A percentile compares a stretch with the other conserved stretches of the same genome.
Evolutionary conservation across 2,797 vertebrate genomes (phyloP).

Genomic region (Kryptopterus vitreolus): DNA sequence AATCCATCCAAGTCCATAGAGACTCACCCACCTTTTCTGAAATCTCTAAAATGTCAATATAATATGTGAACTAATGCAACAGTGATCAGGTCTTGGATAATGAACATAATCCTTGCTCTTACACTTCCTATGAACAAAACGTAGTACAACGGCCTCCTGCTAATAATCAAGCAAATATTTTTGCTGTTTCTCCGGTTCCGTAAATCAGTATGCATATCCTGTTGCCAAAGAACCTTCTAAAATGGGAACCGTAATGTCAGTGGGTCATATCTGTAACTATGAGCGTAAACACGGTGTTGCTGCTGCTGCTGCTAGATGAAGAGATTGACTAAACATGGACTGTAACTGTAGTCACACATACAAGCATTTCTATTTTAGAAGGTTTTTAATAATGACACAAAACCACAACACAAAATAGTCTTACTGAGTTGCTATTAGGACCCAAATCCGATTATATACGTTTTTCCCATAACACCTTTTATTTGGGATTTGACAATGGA

Average conservation of each 20-base stretch:
- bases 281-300: slow-evolving; percentile 4
- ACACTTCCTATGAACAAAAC: slow-evolving; percentile 15
- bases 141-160: background rate
- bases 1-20: background rate
- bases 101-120: background rate
- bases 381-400: too few relatives aligned
- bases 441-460: background rate
- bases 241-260: slow-evolving; percentile 28
- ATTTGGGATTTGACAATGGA: background rate
- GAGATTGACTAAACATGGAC: background rate
- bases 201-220: slow-evolving; percentile 20
- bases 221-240: slow-evolving; percentile 37
- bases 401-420: background rate
- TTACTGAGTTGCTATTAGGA: background rate
- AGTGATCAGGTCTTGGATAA: background rate
- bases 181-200: slow-evolving; percentile 37
- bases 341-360: background rate
- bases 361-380: background rate
- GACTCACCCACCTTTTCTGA: background rate
- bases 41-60: background rate
- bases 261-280: slow-evolving; percentile 28
- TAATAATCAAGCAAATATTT: slow-evolving; percentile 24
- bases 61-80: background rate
- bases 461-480: background rate
- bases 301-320: slow-evolving; percentile 14